phyloP scores from a whole-genome alignment of 2,888 invertebrate species.

The Melanargia galathea region DNA sequence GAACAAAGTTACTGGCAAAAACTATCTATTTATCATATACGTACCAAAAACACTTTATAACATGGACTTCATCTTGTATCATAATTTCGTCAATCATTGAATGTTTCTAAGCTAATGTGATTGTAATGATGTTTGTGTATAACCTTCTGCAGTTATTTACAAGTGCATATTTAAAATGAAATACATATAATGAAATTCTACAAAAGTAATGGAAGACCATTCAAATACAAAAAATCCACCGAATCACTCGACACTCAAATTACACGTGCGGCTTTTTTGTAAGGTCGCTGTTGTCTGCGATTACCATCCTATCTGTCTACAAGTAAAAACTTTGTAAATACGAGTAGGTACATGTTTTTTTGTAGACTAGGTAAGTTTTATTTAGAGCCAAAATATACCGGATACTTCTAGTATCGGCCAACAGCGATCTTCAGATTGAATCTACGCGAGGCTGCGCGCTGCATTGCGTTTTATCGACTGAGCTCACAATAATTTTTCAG shows the following conservation, averaged over 20 bases:
- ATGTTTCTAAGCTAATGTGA: no score
- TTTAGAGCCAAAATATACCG: not conserved
- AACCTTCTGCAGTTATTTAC: no score
- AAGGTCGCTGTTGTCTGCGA: slow-evolving; percentile 2
- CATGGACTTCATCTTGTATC: no score
- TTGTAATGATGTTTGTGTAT: no score
- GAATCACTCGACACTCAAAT: not conserved
- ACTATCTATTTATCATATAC: no score
- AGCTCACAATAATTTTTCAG: no score
- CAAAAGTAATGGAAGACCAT: not conserved
- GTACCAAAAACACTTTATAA: no score
- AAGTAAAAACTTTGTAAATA: slow-evolving; percentile 6
- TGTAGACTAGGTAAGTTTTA: not conserved
- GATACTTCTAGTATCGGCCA: not conserved
- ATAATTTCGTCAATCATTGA: no score
- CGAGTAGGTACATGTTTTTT: not conserved
- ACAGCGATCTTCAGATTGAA: not conserved
- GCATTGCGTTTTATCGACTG: not conserved
- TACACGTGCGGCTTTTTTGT: slow-evolving; percentile 11
- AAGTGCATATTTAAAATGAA: no score
- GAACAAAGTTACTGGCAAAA: no score
- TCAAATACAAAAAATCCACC: not conserved
- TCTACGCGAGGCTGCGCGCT: no score
- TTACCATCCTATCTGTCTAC: slow-evolving; percentile 15
- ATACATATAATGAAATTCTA: no score